These are phyloP conservation scores for Kryptopterus vitreolus DNA, from an alignment of 2,797 vertebrate species.

Conservation along the genomic window DNA sequence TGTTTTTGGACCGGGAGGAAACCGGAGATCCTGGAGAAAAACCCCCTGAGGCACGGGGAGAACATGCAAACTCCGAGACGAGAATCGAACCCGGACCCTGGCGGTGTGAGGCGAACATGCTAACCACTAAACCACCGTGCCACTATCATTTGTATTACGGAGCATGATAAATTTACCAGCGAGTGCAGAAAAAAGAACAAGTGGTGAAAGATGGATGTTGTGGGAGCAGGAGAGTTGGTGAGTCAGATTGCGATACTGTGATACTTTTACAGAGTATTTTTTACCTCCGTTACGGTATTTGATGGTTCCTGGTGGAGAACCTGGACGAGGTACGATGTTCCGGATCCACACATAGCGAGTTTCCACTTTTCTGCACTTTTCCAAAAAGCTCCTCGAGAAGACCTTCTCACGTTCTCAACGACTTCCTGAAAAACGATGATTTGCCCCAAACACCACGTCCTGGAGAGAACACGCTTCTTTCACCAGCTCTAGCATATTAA, in stretches of 20 bases:
- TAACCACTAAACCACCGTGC: too few relatives aligned
- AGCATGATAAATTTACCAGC: conserved; percentile 10
- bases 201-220: neutral
- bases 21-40: too few relatives aligned
- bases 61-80: too few relatives aligned
- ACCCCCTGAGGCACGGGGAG: too few relatives aligned
- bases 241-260: neutral
- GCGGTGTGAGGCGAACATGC: too few relatives aligned
- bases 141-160: neutral
- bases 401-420: neutral
- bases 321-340: conserved; percentile 66
- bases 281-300: conserved; percentile 52
- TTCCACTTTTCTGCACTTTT: conserved; percentile 76
- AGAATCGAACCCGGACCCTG: too few relatives aligned
- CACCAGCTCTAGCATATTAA: too few relatives aligned
- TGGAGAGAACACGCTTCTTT: too few relatives aligned
- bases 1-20: too few relatives aligned
- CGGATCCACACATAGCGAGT: conserved; percentile 78
- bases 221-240: neutral
- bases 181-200: neutral
- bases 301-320: conserved; percentile 62
- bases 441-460: too few relatives aligned
- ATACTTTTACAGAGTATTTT: neutral
- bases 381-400: conserved; percentile 26
- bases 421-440: too few relatives aligned